These are phyloP conservation scores for Ectemnius cavifrons DNA, from an alignment of 2,888 invertebrate species.

Conservation along the genomic window DNA sequence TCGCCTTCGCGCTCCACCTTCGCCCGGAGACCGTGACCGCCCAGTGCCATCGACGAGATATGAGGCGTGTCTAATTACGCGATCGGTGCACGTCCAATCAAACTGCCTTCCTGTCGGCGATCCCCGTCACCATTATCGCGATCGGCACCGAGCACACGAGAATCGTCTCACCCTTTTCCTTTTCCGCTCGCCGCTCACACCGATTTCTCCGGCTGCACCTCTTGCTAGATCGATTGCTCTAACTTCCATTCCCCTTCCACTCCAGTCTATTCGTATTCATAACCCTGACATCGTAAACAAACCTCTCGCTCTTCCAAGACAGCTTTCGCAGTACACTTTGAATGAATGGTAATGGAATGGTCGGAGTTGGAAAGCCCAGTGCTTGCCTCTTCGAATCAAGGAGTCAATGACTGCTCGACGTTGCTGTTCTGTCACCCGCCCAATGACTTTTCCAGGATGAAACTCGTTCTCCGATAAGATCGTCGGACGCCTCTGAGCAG, in stretches of 20 bases:
- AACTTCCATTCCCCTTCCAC: too few relatives aligned
- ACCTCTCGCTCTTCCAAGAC: too few relatives aligned
- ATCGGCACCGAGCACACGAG: slow-evolving; percentile 48
- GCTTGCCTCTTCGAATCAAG: too few relatives aligned
- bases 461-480: slow-evolving; percentile 66
- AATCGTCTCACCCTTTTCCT: slow-evolving; percentile 60
- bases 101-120: slow-evolving; percentile 70
- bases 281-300: too few relatives aligned
- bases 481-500: slow-evolving; percentile 51
- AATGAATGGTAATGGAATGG: background rate
- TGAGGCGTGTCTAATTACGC: slow-evolving; percentile 76
- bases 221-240: background rate
- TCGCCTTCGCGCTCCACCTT: slow-evolving; percentile 24
- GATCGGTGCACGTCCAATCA: slow-evolving; percentile 71
- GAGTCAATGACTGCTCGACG: too few relatives aligned
- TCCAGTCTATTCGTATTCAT: too few relatives aligned
- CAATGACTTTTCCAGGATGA: slow-evolving; percentile 57
- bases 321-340: too few relatives aligned
- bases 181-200: slow-evolving; percentile 38
- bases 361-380: slow-evolving; percentile 2
- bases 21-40: slow-evolving; percentile 33
- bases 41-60: slow-evolving; percentile 71
- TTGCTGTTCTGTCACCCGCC: too few relatives aligned
- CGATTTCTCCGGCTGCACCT: slow-evolving; percentile 29
- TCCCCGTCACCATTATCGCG: slow-evolving; percentile 65